Evolutionary conservation across 2,797 vertebrate genomes (phyloP), one percentile per base, ranked within the genome.

Genomic region (Tinamus major): DNA sequence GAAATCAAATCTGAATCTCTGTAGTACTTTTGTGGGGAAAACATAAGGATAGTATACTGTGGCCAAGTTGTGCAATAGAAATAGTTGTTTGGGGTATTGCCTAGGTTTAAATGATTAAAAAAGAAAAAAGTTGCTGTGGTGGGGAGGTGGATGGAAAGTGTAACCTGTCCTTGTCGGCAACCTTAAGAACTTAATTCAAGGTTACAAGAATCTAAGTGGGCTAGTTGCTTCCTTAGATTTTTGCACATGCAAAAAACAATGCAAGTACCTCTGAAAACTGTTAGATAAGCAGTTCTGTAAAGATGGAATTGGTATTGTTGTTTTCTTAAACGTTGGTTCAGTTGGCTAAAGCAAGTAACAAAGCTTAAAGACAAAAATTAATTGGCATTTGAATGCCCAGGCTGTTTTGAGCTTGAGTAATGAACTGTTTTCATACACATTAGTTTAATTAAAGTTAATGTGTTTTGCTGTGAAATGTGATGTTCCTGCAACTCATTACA

Each of bases 361-460:
- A 29, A 14, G 19, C 51, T 53, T 53, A 29, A 9, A 46, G 3
- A 5, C 33, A 23, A 12, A 41, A 42, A 44, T n/a, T 18, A 10
- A 14, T 14, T 21, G 3, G 27, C 55, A 6, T 33, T 68, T 31
- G 31, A 42, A n/a, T 8, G 26, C 33, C 26, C 3, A 29, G 65
- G 44, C 19, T 16, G n/a, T 44, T 37, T 18, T 17, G 48, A 65
- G 51, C 12, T 56, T 31, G 24, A 39, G 1, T 31, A 23, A 53
- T 16, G 1, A 15, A 23, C 29, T 61, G 2, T 15, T 20, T 23
- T 17, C 5, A 0, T 35, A 3, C 1, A 3, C 2, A 1, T 26
- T 1, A 19, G 17, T 29, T 12, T 41, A 63, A 39, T 46, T 29
- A 31, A 37, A n/a, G 9, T 10, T 7, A 27, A 53, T 53, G 53